Evolutionary conservation across 2,113 vertebrate species (phyloP).

Genomic region (Centropus bengalensis): DNA sequence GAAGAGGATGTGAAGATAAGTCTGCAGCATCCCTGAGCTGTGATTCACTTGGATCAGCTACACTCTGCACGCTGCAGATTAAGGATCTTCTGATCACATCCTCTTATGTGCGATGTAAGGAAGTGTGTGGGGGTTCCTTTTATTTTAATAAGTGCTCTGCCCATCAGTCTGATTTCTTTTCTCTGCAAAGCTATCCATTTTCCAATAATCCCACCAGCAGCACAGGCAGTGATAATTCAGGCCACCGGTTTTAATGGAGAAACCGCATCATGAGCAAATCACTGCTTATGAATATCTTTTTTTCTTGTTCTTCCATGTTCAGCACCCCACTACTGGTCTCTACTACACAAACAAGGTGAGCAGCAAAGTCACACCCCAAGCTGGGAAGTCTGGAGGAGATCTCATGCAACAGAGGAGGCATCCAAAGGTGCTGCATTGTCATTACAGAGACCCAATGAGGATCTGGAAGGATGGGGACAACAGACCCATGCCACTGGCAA

Average conservation of each 20-base stretch:
- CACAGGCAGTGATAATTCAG: neutral
- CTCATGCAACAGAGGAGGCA: neutral
- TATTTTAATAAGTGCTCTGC: neutral
- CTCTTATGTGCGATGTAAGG: neutral
- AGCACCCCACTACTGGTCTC: neutral
- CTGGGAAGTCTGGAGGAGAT: neutral
- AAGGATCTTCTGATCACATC: neutral
- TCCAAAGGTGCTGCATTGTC: neutral
- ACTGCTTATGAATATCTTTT: neutral
- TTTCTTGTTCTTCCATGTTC: neutral
- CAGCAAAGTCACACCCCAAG: fast-evolving
- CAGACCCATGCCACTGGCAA: neutral
- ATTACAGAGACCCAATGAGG: neutral
- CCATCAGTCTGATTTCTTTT: neutral
- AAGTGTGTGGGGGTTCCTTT: fast-evolving
- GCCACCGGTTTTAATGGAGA: conserved; percentile 23
- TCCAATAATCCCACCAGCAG: neutral
- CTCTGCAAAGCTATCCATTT: neutral
- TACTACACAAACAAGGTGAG: neutral
- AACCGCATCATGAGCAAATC: neutral
- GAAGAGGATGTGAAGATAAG: neutral
- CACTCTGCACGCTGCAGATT: neutral
- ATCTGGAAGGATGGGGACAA: neutral
- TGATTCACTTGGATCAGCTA: neutral
- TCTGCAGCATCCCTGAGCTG: neutral